Conservation (phyloP, 64 coral and sea anemone genomes). For the Pachyseris speciosa region DNA sequence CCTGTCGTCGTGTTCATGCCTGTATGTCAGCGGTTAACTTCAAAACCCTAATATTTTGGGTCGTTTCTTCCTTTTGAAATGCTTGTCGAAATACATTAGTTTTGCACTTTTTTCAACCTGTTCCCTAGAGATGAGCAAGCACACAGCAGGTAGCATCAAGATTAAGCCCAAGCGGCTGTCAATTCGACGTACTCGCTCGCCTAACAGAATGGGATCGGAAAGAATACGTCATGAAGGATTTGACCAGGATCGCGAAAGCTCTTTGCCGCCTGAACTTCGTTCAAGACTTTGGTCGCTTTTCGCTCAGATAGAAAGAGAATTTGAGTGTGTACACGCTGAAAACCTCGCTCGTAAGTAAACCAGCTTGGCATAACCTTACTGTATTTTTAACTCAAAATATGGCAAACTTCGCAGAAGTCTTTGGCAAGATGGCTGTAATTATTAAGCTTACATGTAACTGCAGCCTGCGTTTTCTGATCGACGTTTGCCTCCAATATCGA, state of each 20-base stretch:
- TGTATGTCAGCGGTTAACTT: too few relatives aligned
- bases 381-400: too few relatives aligned
- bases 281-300: conserved; percentile 85
- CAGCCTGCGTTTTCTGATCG: not conserved
- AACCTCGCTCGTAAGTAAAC: conserved; percentile 86
- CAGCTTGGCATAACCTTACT: too few relatives aligned
- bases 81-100: too few relatives aligned
- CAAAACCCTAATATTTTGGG: too few relatives aligned
- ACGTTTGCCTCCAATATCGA: too few relatives aligned
- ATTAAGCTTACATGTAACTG: too few relatives aligned
- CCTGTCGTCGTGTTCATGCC: too few relatives aligned
- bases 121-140: conserved; percentile 81
- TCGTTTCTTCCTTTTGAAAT: too few relatives aligned
- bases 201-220: conserved; percentile 37
- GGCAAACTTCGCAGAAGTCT: too few relatives aligned
- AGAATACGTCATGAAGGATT: conserved; percentile 45
- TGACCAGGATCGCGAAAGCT: conserved; percentile 65
- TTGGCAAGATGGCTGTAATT: too few relatives aligned
- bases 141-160: conserved; percentile 74
- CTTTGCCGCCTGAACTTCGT: conserved; percentile 76
- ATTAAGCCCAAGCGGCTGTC: conserved; percentile 85
- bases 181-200: conserved; percentile 75
- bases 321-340: conserved; percentile 79
- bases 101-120: conserved; percentile 14
- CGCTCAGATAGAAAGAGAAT: conserved; percentile 92